These are phyloP conservation scores for Lophius americanus DNA, from an alignment of 2,797 vertebrate genomes.

Conservation along the genomic window DNA sequence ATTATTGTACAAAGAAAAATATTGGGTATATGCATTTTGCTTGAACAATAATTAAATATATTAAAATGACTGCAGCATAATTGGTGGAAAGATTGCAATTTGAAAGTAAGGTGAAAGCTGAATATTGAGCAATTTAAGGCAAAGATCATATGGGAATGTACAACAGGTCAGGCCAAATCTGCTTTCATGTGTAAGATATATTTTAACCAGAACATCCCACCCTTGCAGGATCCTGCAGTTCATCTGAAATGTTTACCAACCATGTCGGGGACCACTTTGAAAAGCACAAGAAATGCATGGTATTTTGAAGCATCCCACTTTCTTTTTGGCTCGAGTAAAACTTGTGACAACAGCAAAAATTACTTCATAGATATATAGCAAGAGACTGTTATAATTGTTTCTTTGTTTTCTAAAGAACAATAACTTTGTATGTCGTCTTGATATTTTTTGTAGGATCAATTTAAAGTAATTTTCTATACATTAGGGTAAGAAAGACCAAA, in stretches of 20 bases:
- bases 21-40: conserved; percentile 80
- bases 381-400: conserved; percentile 86
- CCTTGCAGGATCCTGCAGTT: conserved; percentile 66
- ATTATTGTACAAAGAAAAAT: conserved; percentile 80
- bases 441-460: conserved; percentile 81
- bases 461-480: conserved; percentile 80
- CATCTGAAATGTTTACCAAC: conserved; percentile 72
- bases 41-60: conserved; percentile 79
- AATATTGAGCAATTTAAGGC: conserved; percentile 66
- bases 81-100: conserved; percentile 64
- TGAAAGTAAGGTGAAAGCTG: conserved; percentile 61
- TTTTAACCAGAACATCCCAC: conserved; percentile 69
- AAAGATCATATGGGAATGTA: conserved; percentile 76
- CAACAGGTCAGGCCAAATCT: conserved; percentile 78
- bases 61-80: conserved; percentile 66
- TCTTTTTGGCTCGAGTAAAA: conserved; percentile 71
- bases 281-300: conserved; percentile 81
- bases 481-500: conserved; percentile 84
- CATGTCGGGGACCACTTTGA: conserved; percentile 68
- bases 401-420: conserved; percentile 84
- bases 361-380: conserved; percentile 69
- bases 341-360: conserved; percentile 78
- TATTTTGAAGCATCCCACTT: conserved; percentile 66
- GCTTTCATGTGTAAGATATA: conserved; percentile 70
- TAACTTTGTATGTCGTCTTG: conserved; percentile 82